Percentiles rank a stretch among this genome's conserved stretches.
These are phyloP conservation scores for Epistrophe grossulariae DNA, from an alignment of 2,888 invertebrate genomes.

Conservation along the genomic window DNA sequence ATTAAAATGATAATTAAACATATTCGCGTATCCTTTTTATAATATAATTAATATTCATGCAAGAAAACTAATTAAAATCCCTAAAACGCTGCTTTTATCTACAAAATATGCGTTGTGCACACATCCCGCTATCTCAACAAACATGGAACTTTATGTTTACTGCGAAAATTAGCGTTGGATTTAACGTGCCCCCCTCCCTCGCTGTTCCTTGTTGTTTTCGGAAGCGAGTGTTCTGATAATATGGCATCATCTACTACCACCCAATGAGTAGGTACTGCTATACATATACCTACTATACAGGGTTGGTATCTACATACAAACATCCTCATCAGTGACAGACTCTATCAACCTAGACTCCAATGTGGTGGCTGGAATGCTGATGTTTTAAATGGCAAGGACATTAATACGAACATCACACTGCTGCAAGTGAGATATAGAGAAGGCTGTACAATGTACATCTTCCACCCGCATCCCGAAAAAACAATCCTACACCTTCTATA, in stretches of 20 bases:
- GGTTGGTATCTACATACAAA: conserved; percentile 56
- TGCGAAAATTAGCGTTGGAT: conserved; percentile 75
- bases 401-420: conserved; percentile 72
- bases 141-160: conserved; percentile 76
- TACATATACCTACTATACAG: not conserved
- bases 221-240: conserved; percentile 19
- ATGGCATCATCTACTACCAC: conserved; percentile 1
- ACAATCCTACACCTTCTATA: not conserved
- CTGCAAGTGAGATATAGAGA: conserved; percentile 72
- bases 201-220: conserved; percentile 1
- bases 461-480: conserved; percentile 15
- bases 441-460: conserved; percentile 40
- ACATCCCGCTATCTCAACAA: conserved; percentile 74
- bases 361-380: conserved; percentile 73
- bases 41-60: conserved; percentile 76
- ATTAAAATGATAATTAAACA: conserved; percentile 76
- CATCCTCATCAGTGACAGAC: conserved; percentile 69
- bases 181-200: conserved; percentile 43
- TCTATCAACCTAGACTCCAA: conserved; percentile 71
- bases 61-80: conserved; percentile 76
- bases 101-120: conserved; percentile 76
- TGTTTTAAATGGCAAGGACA: conserved; percentile 75
- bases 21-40: conserved; percentile 76
- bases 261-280: not conserved
- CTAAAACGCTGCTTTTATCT: conserved; percentile 75